phyloP scores from a whole-genome alignment of 2,888 invertebrate species.

The Atrina japonica region DNA sequence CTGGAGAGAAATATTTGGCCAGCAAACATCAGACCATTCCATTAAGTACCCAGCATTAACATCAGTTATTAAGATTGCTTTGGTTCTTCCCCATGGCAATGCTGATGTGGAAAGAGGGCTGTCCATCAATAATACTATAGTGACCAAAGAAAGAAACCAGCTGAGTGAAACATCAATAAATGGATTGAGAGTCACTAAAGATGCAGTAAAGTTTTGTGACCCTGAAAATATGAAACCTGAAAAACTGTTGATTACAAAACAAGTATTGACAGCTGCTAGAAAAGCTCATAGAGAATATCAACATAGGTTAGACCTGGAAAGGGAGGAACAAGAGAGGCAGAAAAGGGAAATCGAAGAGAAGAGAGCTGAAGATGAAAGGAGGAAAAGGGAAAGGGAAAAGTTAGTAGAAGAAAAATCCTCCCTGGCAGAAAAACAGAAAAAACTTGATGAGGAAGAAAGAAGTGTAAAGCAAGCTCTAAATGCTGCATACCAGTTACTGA shows the following conservation, averaged over 20 bases:
- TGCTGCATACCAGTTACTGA: not conserved
- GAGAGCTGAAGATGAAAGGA: constrained; percentile 1
- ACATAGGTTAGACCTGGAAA: not conserved
- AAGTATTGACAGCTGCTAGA: not conserved
- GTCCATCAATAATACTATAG: constrained; percentile 26
- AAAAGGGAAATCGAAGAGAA: not conserved
- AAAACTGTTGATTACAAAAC: not conserved
- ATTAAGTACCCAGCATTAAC: constrained; percentile 30
- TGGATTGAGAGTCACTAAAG: constrained; percentile 1
- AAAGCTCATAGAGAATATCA: too few relatives aligned
- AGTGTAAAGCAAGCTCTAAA: not conserved
- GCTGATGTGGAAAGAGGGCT: constrained; percentile 40
- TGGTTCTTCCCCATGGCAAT: constrained; percentile 44
- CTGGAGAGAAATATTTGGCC: constrained; percentile 35
- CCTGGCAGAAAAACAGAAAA: not conserved
- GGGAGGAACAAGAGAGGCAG: too few relatives aligned
- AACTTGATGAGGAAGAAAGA: constrained; percentile 2
- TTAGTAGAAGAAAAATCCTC: not conserved
- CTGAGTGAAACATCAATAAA: not conserved
- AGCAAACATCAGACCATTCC: constrained; percentile 30
- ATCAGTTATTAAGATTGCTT: constrained; percentile 31
- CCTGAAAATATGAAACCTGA: not conserved
- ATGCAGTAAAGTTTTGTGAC: not conserved
- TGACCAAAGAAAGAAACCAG: constrained; percentile 27
- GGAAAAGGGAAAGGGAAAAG: not conserved